Evolutionary conservation across 2,888 invertebrate species (phyloP), one percentile per base, ranked within the genome.

Genomic region (Baronia brevicornis): DNA sequence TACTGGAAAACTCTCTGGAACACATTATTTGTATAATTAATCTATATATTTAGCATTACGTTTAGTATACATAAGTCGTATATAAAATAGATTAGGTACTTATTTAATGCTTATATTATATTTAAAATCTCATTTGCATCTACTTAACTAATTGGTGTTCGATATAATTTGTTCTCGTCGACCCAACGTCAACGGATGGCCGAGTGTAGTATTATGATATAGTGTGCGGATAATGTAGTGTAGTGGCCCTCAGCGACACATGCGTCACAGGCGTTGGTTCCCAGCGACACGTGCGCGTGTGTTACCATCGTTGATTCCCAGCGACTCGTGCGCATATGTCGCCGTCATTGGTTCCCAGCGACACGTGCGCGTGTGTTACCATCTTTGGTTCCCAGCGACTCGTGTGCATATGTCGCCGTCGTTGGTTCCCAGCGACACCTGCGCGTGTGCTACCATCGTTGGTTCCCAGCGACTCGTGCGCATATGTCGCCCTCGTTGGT

Each of bases 61-160:
- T 36, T 43, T 37, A 38, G 35, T 48, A 43, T 43, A 42, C 43
- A 47, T 44, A 51, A 43, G 43, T 46, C 42, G 42, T 58, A 52
- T 57, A 58, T 59, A 63, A 62, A 57, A 61, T 58, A 60, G 38
- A 47, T 52, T 48, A 51, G 21, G 29, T 38, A 39, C 48, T 47
- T 42, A 43, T 32, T 37, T 40, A 38, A 43, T 38, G 35, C 38
- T 44, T 43, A 41, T 31, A 28, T 25, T 48, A 38, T 31, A 46
- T 47, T 46, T 49, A 53, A 48, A 61, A 58, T 54, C 57, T 59
- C 38, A 46, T 51, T 65, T 64, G 61, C 69, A 62, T 57, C 66
- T 74, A 73, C 63, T 61, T 63, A 66, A 53, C 73, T 79, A 77
- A 46, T 77, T 77, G 79, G 78, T 78, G 79, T 78, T 77, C 58